These are phyloP conservation scores for Pheosia tremula DNA, from an alignment of 2,888 invertebrate species.

Conservation along the genomic window DNA sequence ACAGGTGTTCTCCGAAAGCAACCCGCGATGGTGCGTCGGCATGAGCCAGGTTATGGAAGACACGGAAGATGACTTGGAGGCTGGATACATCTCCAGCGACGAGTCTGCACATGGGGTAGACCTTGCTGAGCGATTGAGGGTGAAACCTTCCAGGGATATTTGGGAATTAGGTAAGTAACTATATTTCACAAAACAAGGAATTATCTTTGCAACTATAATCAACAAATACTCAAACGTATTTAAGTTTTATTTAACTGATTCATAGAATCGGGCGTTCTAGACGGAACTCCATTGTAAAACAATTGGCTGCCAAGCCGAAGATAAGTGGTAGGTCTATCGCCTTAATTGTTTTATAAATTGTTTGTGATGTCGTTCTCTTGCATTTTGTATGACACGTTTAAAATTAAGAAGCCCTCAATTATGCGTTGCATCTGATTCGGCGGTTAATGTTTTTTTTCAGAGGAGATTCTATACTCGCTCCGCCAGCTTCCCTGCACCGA, in stretches of 20 bases:
- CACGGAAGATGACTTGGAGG: constrained; percentile 72
- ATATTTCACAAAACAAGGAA: neutral
- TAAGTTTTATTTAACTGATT: too few species aligned
- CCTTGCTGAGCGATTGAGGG: constrained; percentile 70
- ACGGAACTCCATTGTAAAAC: too few species aligned
- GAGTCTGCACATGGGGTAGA: constrained; percentile 78
- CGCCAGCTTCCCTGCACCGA: constrained; percentile 76
- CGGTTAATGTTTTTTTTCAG: constrained; percentile 44
- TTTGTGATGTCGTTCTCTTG: too few species aligned
- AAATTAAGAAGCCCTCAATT: too few species aligned
- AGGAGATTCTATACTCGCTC: constrained; percentile 68
- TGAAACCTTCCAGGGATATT: constrained; percentile 76
- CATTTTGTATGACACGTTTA: too few species aligned
- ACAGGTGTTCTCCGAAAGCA: constrained; percentile 67
- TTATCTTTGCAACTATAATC: neutral
- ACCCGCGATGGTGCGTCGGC: constrained; percentile 70
- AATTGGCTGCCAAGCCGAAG: too few species aligned
- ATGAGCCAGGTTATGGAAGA: constrained; percentile 72
- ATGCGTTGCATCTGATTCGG: too few species aligned
- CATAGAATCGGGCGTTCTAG: too few species aligned
- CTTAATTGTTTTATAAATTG: too few species aligned
- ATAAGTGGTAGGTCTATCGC: too few species aligned
- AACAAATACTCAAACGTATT: too few species aligned
- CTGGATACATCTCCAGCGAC: constrained; percentile 82
- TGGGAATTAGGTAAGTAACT: constrained; percentile 71